A percentile compares a stretch with the other conserved stretches of the same genome.
Evolutionary conservation across 2,113 vertebrate genomes (phyloP).

Genomic region (Pardalotus punctatus): DNA sequence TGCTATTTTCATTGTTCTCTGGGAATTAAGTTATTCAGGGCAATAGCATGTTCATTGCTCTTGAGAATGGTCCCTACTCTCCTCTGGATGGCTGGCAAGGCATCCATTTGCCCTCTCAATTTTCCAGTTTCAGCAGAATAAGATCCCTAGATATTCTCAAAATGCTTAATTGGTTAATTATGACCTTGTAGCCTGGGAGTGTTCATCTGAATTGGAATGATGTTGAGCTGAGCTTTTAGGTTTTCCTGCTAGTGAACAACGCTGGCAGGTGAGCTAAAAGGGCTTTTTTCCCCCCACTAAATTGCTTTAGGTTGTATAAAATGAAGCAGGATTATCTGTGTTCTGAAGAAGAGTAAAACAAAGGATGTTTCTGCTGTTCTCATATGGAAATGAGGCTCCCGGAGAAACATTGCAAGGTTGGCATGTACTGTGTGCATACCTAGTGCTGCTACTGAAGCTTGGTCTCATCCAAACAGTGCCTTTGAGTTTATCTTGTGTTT

Average conservation of each 20-base stretch:
- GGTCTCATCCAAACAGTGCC: background rate
- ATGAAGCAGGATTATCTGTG: background rate
- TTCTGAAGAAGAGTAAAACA: background rate
- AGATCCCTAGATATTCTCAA: background rate
- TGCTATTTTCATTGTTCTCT: background rate
- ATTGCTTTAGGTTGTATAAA: background rate
- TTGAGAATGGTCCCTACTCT: background rate
- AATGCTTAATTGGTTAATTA: background rate
- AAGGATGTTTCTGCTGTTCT: background rate
- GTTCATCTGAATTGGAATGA: background rate
- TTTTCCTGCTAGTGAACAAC: background rate
- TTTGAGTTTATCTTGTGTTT: background rate
- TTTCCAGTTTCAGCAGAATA: background rate
- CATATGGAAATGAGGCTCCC: background rate
- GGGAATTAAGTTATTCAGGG: background rate
- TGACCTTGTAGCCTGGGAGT: background rate
- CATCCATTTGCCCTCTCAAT: background rate
- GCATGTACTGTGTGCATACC: rapidly evolving
- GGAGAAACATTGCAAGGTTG: background rate
- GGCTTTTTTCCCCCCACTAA: no score
- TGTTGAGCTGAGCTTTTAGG: background rate
- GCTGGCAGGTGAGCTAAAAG: background rate
- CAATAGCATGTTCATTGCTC: background rate
- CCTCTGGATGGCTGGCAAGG: background rate
- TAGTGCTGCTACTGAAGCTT: background rate